phyloP scores from a whole-genome alignment of 2,797 vertebrate genomes.

The Ceyx erithaca region DNA sequence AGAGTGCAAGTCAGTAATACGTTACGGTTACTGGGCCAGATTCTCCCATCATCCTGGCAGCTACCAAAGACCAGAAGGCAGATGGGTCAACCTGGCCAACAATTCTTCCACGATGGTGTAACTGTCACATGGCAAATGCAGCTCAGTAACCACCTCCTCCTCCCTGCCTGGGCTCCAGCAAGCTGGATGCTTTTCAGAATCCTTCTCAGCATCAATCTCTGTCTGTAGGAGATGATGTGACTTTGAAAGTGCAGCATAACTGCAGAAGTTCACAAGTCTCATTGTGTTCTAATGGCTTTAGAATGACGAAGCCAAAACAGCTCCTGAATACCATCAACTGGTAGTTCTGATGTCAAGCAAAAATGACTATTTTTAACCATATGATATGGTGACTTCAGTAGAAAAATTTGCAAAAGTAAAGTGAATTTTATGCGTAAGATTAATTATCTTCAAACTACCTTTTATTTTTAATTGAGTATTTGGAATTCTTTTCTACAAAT shows the following conservation, averaged over 20 bases:
- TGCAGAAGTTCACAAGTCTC: neutral
- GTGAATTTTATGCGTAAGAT: neutral
- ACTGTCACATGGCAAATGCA: constrained; percentile 12
- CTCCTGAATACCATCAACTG: neutral
- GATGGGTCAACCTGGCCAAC: constrained; percentile 42
- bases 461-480: neutral
- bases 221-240: neutral
- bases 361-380: neutral
- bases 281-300: neutral
- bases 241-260: neutral
- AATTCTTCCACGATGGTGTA: neutral
- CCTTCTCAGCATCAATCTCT: neutral
- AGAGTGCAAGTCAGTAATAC: neutral
- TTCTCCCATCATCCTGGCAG: constrained; percentile 24
- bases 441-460: neutral
- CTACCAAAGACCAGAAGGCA: constrained; percentile 40
- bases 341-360: neutral
- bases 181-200: constrained; percentile 3
- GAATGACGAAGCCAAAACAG: neutral
- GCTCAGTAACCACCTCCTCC: neutral
- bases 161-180: neutral
- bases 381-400: neutral
- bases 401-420: neutral
- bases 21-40: neutral
- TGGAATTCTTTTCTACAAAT: constrained; percentile 2